These are phyloP conservation scores for Leptinotarsa texana DNA, from an alignment of 1,140 invertebrate genomes.

Conservation along the genomic window DNA sequence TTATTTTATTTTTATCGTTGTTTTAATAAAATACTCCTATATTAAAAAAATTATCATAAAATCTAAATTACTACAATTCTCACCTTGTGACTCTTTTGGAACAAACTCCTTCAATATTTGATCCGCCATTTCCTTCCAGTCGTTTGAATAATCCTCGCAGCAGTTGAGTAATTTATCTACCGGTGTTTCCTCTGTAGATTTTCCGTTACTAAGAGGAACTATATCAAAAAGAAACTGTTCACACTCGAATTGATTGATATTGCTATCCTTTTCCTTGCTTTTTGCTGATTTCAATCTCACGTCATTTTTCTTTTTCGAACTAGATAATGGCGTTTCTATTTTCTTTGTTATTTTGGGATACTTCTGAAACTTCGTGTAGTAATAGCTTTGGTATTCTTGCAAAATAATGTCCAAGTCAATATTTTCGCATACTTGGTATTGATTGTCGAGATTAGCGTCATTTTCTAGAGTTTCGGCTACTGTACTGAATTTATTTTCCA, in stretches of 20 bases:
- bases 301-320: background rate
- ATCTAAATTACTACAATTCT: background rate
- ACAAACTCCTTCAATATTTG: constrained; percentile 69
- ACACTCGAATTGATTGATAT: constrained; percentile 27
- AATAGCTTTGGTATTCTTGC: constrained; percentile 87
- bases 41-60: too few relatives aligned
- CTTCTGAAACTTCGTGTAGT: constrained; percentile 82
- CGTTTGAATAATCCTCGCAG: constrained; percentile 51
- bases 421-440: constrained; percentile 85
- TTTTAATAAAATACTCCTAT: too few relatives aligned
- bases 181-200: background rate
- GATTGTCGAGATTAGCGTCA: constrained; percentile 71
- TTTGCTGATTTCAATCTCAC: background rate
- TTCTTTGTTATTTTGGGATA: constrained; percentile 78
- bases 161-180: background rate
- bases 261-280: constrained; percentile 1
- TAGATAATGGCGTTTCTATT: constrained; percentile 37
- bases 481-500: constrained; percentile 71
- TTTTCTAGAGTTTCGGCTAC: constrained; percentile 64
- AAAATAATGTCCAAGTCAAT: constrained; percentile 86
- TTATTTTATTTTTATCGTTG: too few relatives aligned
- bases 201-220: constrained; percentile 22
- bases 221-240: constrained; percentile 45
- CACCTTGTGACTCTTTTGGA: constrained; percentile 50
- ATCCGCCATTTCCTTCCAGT: constrained; percentile 62